Evolutionary conservation across 23 tunicate genomes (phyloP), one percentile per base, ranked within the genome.

Genomic region (Styela plicata): DNA sequence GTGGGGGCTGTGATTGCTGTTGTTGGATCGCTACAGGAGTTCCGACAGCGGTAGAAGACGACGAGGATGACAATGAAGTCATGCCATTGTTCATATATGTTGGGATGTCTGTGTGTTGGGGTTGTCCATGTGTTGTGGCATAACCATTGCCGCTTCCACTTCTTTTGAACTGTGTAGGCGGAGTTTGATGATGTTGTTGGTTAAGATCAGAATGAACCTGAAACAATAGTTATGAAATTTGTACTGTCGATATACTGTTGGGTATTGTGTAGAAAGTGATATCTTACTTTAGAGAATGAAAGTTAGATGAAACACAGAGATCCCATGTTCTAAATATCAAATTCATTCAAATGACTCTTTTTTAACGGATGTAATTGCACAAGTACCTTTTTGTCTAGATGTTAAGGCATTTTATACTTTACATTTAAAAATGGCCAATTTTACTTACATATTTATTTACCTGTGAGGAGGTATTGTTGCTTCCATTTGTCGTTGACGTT

Each of bases 171-270:
- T 67, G 71, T 22, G 71, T 22, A n/a, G n/a, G n/a, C n/a, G n/a
- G n/a, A n/a, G n/a, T n/a, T 67, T 67, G 71, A 16, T 67, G 71
- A 67, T 27, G 31, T 29, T 67, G 71, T 29, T 25, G 30, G 71
- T 17, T 17, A 67, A 24, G 24, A 16, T 27, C 30, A 16, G 71
- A 27, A 67, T 67, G 22, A 67, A 27, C 71, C 71, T 67, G 24
- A 25, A 67, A 67, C 71, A 67, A 22, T 21, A 0, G n/a, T 22
- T 21, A 22, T 21, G n/a, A 0, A 62, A 21, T 21, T 62, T 0
- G 65, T 62, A 62, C 65, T 62, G 65, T 0, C 22, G n/a, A 62
- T 0, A 0, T 21, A 62, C n/a, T 21, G 65, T 0, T n/a, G n/a
- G 2, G 31, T 1, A 25, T 67, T 67, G 24, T 1, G 16, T 67